phyloP scores from a whole-genome alignment of 2,888 invertebrate genomes.

The Lepidonotus clava region DNA sequence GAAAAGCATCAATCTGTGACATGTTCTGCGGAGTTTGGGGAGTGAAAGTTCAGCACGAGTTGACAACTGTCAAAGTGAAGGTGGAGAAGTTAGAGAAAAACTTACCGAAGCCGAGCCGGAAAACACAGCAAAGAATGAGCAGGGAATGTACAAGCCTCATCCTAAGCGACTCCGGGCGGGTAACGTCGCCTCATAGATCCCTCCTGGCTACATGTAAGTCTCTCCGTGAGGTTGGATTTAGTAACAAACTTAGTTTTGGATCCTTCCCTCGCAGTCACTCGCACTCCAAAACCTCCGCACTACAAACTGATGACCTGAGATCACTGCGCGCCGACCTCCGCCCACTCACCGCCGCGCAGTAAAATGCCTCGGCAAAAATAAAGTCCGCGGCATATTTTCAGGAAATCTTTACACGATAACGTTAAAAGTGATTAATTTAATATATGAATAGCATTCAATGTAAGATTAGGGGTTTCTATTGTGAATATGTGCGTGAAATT shows the following conservation, averaged over 20 bases:
- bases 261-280: conserved; percentile 9
- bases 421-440: background rate
- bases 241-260: conserved; percentile 33
- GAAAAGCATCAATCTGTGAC: background rate
- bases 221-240: background rate
- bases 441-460: background rate
- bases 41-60: background rate
- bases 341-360: background rate
- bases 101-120: conserved; percentile 25
- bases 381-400: background rate
- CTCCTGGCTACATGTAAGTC: conserved; percentile 32
- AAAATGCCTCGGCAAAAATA: background rate
- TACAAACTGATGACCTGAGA: conserved; percentile 4
- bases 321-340: background rate
- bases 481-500: no score
- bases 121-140: conserved; percentile 49
- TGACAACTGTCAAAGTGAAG: conserved; percentile 44
- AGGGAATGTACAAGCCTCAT: conserved; percentile 43
- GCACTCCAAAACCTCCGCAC: conserved; percentile 41
- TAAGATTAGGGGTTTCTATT: no score
- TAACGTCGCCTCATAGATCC: conserved; percentile 17
- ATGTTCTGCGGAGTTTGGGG: background rate
- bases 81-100: conserved; percentile 11
- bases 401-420: background rate
- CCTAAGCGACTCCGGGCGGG: conserved; percentile 40